Evolutionary conservation across 2,113 vertebrate genomes (phyloP).

Genomic region (Clarias gariepinus): DNA sequence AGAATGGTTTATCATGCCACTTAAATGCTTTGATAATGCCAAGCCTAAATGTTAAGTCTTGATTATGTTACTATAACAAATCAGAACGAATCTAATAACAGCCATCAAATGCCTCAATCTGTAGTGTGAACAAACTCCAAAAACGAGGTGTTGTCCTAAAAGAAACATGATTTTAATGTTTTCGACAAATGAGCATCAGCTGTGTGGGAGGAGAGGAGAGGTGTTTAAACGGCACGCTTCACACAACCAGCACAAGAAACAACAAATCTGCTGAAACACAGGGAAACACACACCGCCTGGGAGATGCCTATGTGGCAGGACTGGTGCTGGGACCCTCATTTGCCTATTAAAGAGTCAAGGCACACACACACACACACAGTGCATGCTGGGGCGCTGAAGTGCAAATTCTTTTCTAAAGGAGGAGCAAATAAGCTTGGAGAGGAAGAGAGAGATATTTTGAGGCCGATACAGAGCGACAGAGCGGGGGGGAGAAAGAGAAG

Average conservation of each 20-base stretch:
- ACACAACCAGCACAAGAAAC: constrained; percentile 43
- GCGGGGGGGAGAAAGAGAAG: constrained; percentile 41
- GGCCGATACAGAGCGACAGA: constrained; percentile 52
- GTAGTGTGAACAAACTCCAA: background rate
- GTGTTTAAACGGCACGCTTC: constrained; percentile 51
- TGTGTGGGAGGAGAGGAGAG: constrained; percentile 45
- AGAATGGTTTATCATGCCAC: too few relatives aligned
- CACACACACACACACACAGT: constrained; percentile 59
- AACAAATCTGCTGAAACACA: constrained; percentile 35
- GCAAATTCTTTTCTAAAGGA: constrained; percentile 79
- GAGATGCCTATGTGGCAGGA: background rate
- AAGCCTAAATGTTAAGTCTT: background rate
- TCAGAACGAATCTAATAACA: background rate
- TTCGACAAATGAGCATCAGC: constrained; percentile 55
- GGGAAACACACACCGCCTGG: background rate
- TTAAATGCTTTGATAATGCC: too few relatives aligned
- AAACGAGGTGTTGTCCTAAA: background rate
- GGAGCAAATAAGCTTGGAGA: constrained; percentile 73
- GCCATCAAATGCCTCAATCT: background rate
- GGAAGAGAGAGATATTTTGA: constrained; percentile 51
- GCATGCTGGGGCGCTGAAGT: constrained; percentile 89
- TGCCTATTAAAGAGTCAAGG: constrained; percentile 78
- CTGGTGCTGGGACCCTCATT: constrained; percentile 70
- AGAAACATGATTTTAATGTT: constrained; percentile 33
- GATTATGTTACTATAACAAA: background rate